phyloP scores from a whole-genome alignment of 2,797 vertebrate genomes.

The Poeciliopsis infans region DNA sequence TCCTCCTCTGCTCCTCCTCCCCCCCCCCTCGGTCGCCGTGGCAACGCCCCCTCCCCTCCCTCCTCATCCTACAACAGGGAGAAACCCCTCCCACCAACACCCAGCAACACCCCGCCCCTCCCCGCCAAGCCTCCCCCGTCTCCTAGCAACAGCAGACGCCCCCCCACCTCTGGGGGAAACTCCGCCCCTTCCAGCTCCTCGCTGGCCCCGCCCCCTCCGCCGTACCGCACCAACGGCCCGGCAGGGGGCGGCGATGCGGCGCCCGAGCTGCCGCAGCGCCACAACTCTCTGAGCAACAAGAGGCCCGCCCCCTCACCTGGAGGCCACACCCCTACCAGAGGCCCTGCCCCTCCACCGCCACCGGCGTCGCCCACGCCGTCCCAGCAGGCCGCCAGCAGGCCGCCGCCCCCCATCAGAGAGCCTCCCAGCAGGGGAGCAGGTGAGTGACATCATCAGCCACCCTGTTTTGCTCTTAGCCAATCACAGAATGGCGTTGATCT shows the following conservation, averaged over 20 bases:
- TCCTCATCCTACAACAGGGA: constrained; percentile 87
- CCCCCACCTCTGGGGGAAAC: constrained; percentile 67
- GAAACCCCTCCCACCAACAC: constrained; percentile 87
- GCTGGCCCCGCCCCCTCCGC: constrained; percentile 85
- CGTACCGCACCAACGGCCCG: constrained; percentile 87
- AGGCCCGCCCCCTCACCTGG: constrained; percentile 73
- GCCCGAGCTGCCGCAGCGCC: constrained; percentile 90
- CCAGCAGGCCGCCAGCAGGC: constrained; percentile 77
- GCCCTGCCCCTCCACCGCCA: constrained; percentile 84
- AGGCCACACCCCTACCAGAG: constrained; percentile 79
- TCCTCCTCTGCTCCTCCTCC: constrained; percentile 73
- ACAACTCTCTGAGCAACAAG: constrained; percentile 93
- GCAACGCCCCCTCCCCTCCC: constrained; percentile 79
- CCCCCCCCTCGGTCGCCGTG: constrained; percentile 76
- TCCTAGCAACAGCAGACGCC: constrained; percentile 70
- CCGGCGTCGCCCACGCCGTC: constrained; percentile 71
- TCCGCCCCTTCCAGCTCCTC: constrained; percentile 61
- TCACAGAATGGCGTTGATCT: neutral
- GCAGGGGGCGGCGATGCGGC: constrained; percentile 80
- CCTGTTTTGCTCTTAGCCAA: neutral
- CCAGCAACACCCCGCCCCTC: constrained; percentile 59
- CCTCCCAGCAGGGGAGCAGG: constrained; percentile 88
- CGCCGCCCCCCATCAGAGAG: constrained; percentile 86
- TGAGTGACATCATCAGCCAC: constrained; percentile 50
- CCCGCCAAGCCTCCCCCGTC: constrained; percentile 87